Evolutionary conservation across 2,888 invertebrate species (phyloP).

Genomic region (Euclidia mi): DNA sequence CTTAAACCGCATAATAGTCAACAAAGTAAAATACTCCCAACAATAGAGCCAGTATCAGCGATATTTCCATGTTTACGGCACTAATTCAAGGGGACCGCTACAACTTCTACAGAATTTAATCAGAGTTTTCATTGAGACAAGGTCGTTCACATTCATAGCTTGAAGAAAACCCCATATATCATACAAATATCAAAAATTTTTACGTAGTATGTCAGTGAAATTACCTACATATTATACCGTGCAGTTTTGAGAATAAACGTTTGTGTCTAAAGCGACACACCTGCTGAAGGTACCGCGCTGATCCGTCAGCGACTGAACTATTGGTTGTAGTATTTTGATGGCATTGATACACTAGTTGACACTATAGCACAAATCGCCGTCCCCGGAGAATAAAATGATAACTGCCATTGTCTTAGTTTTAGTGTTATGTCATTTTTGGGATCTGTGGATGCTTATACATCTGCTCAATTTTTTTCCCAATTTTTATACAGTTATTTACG

Average conservation of each 20-base stretch:
- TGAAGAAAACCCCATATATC: conserved; percentile 25
- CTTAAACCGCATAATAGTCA: conserved; percentile 20
- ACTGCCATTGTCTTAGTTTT: too few relatives aligned
- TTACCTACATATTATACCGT: conserved; percentile 21
- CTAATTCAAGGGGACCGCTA: conserved; percentile 23
- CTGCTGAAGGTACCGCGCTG: too few relatives aligned
- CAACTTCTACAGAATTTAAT: conserved; percentile 22
- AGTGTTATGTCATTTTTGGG: too few relatives aligned
- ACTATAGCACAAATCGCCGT: too few relatives aligned
- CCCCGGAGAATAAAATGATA: too few relatives aligned
- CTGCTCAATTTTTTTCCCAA: too few relatives aligned
- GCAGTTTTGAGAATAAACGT: conserved; percentile 26
- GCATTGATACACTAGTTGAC: too few relatives aligned
- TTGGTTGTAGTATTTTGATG: too few relatives aligned
- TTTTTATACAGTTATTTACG: too few relatives aligned
- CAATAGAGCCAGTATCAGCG: conserved; percentile 34
- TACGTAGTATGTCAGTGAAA: conserved; percentile 23
- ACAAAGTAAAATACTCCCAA: conserved; percentile 16
- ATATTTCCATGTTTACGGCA: conserved; percentile 32
- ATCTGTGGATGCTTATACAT: too few relatives aligned
- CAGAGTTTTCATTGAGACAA: conserved; percentile 21
- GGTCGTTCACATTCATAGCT: conserved; percentile 20
- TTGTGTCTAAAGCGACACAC: conserved; percentile 9
- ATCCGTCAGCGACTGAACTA: too few relatives aligned
- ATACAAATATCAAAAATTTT: conserved; percentile 27